Evolutionary conservation across 2,888 invertebrate genomes (phyloP).

Genomic region (Lochmaea crataegi): DNA sequence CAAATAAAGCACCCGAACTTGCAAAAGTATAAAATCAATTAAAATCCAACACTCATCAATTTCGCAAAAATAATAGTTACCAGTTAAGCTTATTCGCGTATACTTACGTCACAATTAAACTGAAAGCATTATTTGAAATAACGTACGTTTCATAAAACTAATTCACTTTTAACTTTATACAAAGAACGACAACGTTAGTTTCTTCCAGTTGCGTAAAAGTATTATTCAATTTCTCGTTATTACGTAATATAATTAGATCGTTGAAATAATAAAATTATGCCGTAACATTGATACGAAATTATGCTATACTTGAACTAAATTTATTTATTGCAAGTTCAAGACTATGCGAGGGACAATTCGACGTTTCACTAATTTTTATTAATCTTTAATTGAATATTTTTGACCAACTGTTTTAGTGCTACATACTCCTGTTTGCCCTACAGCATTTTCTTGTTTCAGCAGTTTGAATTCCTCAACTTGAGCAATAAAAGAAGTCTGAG

Average conservation of each 20-base stretch:
- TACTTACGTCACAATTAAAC: neutral
- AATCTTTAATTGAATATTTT: neutral
- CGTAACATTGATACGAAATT: neutral
- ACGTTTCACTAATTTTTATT: neutral
- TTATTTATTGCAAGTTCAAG: neutral
- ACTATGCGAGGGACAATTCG: neutral
- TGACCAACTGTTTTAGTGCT: no score
- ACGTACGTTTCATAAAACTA: neutral
- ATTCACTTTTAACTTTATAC: neutral
- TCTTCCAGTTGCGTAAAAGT: neutral
- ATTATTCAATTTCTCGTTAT: no score
- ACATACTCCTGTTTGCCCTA: no score
- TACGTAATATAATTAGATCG: conserved; percentile 1
- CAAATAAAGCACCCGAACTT: neutral
- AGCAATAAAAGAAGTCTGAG: no score
- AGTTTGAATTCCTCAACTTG: no score
- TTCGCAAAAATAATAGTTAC: neutral
- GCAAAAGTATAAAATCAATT: no score
- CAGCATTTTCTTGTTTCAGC: no score
- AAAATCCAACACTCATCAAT: no score
- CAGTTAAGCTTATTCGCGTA: neutral
- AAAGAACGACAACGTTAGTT: neutral
- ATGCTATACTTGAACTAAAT: conserved; percentile 3
- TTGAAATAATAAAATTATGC: neutral
- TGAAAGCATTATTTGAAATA: neutral